phyloP scores from a whole-genome alignment of 2,113 vertebrate genomes.

The Athene cunicularia region DNA sequence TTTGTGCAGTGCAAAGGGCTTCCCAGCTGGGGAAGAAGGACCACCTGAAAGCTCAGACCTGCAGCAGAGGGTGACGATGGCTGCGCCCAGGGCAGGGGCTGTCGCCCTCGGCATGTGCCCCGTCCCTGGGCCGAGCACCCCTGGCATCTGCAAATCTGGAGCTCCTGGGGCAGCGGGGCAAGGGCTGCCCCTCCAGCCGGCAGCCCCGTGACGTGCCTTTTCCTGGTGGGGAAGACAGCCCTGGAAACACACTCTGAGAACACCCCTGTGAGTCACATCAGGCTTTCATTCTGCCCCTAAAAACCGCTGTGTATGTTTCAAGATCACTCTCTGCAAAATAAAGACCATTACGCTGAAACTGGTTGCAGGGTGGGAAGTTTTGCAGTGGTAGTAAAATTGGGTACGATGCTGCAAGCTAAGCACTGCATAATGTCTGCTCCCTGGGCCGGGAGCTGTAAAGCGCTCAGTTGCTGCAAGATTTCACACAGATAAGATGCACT shows the following conservation, averaged over 20 bases:
- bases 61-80: not conserved
- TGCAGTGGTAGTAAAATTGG: not conserved
- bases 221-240: not conserved
- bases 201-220: not conserved
- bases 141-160: not conserved
- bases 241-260: not conserved
- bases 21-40: not conserved
- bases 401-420: not conserved
- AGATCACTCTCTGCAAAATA: not conserved
- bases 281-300: not conserved
- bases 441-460: not conserved
- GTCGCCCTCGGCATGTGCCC: rapidly evolving
- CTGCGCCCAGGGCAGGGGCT: not conserved
- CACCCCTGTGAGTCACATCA: not conserved
- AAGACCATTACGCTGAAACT: not conserved
- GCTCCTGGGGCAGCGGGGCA: not conserved
- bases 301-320: not conserved
- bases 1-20: not conserved
- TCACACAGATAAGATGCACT: not conserved
- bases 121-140: rapidly evolving
- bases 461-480: not conserved
- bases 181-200: not conserved
- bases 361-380: not conserved
- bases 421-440: not conserved
- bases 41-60: rapidly evolving